Base-by-base conservation (phyloP, 1,140 invertebrate genomes). In the Charaxes varanes region DNA sequence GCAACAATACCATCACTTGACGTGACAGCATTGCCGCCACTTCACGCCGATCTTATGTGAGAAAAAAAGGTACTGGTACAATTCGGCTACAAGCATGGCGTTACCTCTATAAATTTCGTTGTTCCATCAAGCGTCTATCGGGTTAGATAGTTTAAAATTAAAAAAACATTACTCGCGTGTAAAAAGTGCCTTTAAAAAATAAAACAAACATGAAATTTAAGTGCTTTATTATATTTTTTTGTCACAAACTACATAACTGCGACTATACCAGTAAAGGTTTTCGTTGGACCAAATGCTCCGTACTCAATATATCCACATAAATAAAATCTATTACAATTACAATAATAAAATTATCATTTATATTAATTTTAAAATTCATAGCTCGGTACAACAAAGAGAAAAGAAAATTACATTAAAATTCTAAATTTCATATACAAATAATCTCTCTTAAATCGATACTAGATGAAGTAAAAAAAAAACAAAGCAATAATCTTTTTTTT, bases 171-270 rank as follows among this genome's bases (percentile, higher is more conserved):
- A n/a, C n/a, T n/a, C n/a, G n/a, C n/a, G n/a, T n/a, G n/a, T n/a
- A n/a, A n/a, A n/a, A n/a, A n/a, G n/a, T n/a, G n/a, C n/a, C n/a
- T n/a, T n/a, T n/a, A n/a, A n/a, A 30, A 49, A 46, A 52, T 46
- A 42, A 53, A 60, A 56, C 40, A 53, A 41, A 43, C 15, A 13
- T 28, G 23, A 49, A 53, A 15, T 63, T 77, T 74, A 73, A 59
- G 63, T 72, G 71, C 56, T 77, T 77, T 81, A 73, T 76, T 74
- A 46, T n/a, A 60, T 42, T 54, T 71, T 69, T 68, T 65, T 73
- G 70, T 74, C 70, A 80, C 72, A 77, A 80, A 77, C 76, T 78
- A 80, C 73, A 76, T 59, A 62, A 78, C 71, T 73, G 69, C 73
- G 72, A 72, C 62, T 66, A 64, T 71, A 71, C 45, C 47, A 72